These are phyloP conservation scores for Crocuta crocuta DNA, from an alignment of 2,113 vertebrate genomes.

Conservation along the genomic window DNA sequence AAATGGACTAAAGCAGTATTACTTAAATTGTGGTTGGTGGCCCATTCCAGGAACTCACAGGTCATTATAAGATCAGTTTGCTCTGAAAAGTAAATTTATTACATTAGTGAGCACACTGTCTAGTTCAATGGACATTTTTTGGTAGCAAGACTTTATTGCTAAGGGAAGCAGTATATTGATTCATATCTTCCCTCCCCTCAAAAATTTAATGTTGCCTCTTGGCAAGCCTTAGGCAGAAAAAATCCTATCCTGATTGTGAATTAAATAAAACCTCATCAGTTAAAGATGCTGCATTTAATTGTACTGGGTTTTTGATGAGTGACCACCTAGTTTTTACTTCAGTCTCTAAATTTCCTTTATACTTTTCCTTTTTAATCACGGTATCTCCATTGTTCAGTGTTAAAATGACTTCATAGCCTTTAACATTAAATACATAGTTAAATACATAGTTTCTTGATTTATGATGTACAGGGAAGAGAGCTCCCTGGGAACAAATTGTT, in stretches of 20 bases:
- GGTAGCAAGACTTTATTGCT: not conserved
- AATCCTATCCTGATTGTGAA: not conserved
- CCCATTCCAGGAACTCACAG: not conserved
- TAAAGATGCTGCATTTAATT: not conserved
- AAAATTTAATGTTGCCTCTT: conserved; percentile 6
- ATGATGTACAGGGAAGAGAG: not conserved
- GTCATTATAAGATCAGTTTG: not conserved
- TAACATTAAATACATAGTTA: not conserved
- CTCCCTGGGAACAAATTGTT: not conserved
- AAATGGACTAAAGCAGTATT: not conserved
- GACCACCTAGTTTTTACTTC: not conserved
- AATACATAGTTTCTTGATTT: conserved; percentile 22
- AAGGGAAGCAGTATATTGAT: not conserved
- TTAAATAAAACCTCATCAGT: not conserved
- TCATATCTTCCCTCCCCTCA: not conserved
- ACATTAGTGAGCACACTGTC: not conserved
- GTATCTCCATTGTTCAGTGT: not conserved
- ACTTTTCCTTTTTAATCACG: not conserved
- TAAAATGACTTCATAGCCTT: not conserved
- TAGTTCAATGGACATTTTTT: not conserved
- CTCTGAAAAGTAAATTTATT: not conserved
- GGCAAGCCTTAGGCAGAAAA: not conserved
- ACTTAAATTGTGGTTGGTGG: not conserved
- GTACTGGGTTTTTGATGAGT: conserved; percentile 12
- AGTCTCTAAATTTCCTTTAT: conserved; percentile 54